Evolutionary conservation across 2,113 vertebrate species (phyloP).

Genomic region (Perognathus longimembris): DNA sequence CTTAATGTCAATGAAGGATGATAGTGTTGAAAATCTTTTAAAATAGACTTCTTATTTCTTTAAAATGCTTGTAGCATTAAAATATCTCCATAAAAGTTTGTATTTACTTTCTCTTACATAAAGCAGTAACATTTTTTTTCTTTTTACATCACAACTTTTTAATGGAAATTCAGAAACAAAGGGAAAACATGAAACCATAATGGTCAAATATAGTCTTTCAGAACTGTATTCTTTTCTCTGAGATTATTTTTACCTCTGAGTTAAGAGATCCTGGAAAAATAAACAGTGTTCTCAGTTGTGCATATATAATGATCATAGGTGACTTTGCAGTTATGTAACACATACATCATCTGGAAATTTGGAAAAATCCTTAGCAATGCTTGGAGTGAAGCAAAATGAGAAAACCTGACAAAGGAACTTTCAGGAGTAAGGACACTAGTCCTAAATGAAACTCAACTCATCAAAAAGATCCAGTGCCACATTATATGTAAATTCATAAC

Average conservation of each 20-base stretch:
- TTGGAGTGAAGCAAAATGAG: slow-evolving; percentile 81
- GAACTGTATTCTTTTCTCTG: not conserved
- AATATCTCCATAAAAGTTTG: not conserved
- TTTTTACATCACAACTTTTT: not conserved
- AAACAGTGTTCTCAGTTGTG: not conserved
- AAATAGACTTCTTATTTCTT: not conserved
- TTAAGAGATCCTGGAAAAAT: not conserved
- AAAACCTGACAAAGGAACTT: slow-evolving; percentile 74
- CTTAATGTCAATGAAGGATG: not conserved
- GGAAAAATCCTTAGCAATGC: slow-evolving; percentile 70
- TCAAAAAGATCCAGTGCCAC: not conserved
- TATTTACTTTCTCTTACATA: not conserved
- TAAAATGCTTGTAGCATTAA: not conserved
- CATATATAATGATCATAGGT: not conserved
- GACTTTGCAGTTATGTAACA: not conserved
- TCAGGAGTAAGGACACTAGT: slow-evolving; percentile 75
- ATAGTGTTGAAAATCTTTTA: not conserved
- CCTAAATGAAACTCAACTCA: not conserved
- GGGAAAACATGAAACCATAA: not conserved
- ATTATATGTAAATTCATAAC: not conserved
- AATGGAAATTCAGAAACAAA: not conserved
- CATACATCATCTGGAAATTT: not conserved
- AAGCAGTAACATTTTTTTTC: not conserved
- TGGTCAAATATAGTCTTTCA: not conserved
- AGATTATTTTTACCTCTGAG: not conserved